Conservation (phyloP, 2,888 invertebrate species). For the Hyalella azteca region DNA sequence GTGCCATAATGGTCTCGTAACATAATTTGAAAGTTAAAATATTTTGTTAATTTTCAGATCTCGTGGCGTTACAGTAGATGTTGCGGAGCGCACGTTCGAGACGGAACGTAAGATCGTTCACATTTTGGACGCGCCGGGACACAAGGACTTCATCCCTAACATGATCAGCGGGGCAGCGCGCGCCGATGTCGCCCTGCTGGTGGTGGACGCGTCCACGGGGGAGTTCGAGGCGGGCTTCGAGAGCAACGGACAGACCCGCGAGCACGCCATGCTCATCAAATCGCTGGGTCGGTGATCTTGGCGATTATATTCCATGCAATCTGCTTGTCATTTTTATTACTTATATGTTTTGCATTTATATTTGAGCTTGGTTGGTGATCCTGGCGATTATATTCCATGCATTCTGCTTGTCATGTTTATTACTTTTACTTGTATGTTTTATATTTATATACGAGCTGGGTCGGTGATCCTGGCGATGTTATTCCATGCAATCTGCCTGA, state of each 20-base stretch:
- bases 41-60: too few relatives aligned
- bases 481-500: too few relatives aligned
- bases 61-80: constrained; percentile 98
- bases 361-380: constrained; percentile 50
- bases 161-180: constrained; percentile 99
- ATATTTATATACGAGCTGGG: too few relatives aligned
- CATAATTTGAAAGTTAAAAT: too few relatives aligned
- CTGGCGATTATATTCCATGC: too few relatives aligned
- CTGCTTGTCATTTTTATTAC: too few relatives aligned
- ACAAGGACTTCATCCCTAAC: constrained; percentile 98
- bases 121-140: constrained; percentile 96
- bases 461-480: constrained; percentile 37
- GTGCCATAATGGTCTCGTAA: too few relatives aligned
- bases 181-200: constrained; percentile 95
- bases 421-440: too few relatives aligned
- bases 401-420: too few relatives aligned
- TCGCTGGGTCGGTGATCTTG: constrained; percentile 51
- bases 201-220: constrained; percentile 90
- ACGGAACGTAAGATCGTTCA: constrained; percentile 80
- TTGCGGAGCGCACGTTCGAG: constrained; percentile 91
- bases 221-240: constrained; percentile 99
- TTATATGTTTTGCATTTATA: too few relatives aligned
- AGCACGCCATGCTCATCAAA: constrained; percentile 58
- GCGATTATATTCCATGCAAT: too few relatives aligned
- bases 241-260: constrained; percentile 81